phyloP scores from a whole-genome alignment of 2,113 vertebrate species.

The Pluvianellus socialis region DNA sequence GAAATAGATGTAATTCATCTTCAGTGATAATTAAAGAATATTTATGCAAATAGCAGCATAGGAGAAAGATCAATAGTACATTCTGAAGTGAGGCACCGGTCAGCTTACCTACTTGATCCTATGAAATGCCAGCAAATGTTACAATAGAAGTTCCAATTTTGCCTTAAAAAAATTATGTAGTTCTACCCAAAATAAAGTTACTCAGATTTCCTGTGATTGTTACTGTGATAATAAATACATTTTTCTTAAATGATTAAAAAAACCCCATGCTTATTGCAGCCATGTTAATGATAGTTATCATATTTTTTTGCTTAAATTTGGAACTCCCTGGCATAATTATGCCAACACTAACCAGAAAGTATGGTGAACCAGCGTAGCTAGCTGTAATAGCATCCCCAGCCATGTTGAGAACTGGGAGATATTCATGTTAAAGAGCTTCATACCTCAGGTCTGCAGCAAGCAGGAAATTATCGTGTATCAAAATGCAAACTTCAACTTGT shows the following conservation, averaged over 20 bases:
- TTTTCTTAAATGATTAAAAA: background rate
- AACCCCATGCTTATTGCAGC: background rate
- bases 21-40: background rate
- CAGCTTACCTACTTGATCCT: background rate
- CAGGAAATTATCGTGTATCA: background rate
- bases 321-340: background rate
- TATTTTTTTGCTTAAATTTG: background rate
- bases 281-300: background rate
- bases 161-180: background rate
- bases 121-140: background rate
- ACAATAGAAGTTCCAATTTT: background rate
- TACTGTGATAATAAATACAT: background rate
- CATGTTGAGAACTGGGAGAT: background rate
- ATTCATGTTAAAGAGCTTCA: background rate
- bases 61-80: background rate
- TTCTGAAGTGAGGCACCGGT: background rate
- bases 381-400: background rate
- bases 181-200: background rate
- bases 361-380: background rate
- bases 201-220: background rate
- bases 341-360: background rate
- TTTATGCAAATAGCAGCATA: background rate
- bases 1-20: background rate
- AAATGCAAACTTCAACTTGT: background rate
- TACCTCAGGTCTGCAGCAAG: background rate